phyloP scores from a whole-genome alignment of 2,113 vertebrate genomes.

The Epinephelus fuscoguttatus region DNA sequence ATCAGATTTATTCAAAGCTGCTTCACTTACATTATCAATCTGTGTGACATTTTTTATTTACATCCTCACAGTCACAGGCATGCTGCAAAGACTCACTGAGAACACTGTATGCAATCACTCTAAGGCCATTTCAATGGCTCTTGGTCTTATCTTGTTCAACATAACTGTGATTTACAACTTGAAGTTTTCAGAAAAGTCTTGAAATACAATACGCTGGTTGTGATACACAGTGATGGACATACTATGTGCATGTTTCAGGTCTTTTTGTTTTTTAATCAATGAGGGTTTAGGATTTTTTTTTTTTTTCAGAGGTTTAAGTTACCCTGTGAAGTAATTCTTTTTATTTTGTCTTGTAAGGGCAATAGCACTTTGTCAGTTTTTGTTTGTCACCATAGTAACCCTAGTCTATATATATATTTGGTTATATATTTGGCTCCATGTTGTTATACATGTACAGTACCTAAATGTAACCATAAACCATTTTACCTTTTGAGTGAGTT shows the following conservation, averaged over 20 bases:
- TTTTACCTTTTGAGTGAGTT: conserved; percentile 15
- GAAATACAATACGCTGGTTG: conserved; percentile 20
- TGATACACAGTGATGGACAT: background rate
- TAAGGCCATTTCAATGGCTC: background rate
- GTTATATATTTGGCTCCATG: conserved; percentile 8
- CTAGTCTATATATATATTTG: background rate
- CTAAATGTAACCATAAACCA: conserved; percentile 15
- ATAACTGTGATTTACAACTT: conserved; percentile 48
- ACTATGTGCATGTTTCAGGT: background rate
- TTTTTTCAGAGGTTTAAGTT: conserved; percentile 38
- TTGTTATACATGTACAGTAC: conserved; percentile 27
- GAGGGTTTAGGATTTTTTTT: conserved; percentile 20
- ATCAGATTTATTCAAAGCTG: conserved; percentile 31
- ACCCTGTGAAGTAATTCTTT: conserved; percentile 15
- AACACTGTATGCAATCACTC: conserved; percentile 4
- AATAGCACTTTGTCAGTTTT: conserved; percentile 50
- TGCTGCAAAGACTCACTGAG: conserved; percentile 5
- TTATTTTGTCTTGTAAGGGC: conserved; percentile 31
- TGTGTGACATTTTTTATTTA: background rate
- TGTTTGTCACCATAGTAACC: conserved; percentile 6
- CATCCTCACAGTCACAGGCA: background rate
- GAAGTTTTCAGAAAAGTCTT: conserved; percentile 44
- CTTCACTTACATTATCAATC: conserved; percentile 24
- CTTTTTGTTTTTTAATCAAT: background rate
- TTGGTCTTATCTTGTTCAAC: background rate